A percentile compares a stretch with the other conserved stretches of the same genome.
These are phyloP conservation scores for Lycaon pictus DNA, from an alignment of 2,113 vertebrate genomes.

Conservation along the genomic window DNA sequence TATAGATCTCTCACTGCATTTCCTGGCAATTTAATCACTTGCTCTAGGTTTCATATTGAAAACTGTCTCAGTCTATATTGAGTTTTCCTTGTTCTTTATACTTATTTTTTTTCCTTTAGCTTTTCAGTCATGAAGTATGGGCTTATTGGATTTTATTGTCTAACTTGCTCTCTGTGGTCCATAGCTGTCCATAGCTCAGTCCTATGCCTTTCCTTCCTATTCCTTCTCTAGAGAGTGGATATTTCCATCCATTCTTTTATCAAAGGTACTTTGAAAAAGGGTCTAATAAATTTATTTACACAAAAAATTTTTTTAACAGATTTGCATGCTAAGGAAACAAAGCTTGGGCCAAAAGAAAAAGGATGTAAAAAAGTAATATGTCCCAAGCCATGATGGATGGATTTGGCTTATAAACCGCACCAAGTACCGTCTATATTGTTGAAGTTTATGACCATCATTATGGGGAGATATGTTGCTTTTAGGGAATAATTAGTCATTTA, in stretches of 20 bases:
- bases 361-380: not conserved
- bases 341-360: not conserved
- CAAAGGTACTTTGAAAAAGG: not conserved
- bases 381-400: not conserved
- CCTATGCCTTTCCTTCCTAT: not conserved
- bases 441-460: not conserved
- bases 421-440: not conserved
- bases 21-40: not conserved
- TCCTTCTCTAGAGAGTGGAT: not conserved
- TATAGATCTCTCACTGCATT: not conserved
- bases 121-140: not conserved
- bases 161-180: not conserved
- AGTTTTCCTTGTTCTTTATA: not conserved
- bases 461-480: not conserved
- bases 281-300: not conserved
- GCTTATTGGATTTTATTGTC: not conserved
- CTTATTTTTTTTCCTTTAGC: not conserved
- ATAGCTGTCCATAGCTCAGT: not conserved
- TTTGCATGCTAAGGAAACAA: not conserved
- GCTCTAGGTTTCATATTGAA: conserved; percentile 10
- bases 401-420: not conserved
- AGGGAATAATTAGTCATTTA: not conserved
- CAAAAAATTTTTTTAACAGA: not conserved
- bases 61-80: not conserved
- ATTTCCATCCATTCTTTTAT: not conserved